Evolutionary conservation across 2,888 invertebrate genomes (phyloP), one percentile per base, ranked within the genome.

Genomic region (Lithophane socia): DNA sequence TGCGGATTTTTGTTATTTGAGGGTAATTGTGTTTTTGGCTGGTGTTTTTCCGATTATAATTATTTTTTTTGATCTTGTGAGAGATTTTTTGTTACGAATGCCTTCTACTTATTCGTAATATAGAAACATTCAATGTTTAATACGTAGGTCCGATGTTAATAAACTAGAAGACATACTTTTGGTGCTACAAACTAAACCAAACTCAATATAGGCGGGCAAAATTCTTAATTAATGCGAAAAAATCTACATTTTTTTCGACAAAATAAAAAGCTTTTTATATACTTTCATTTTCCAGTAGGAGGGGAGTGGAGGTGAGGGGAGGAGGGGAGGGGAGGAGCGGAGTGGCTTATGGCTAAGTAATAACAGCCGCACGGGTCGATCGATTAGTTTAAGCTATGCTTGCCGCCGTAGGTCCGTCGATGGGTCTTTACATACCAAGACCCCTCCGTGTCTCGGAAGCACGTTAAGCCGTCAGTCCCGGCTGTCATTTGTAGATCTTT

Each of bases 1-100:
- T 69, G 71, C 76, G 37, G 13, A 16, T 75, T 82, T 49, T 68
- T 18, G 12, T 44, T 18, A 54, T 66, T 56, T 47, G 12, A 13
- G 18, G 13, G 13, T 21, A 9, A 16, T 12, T 37, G 44, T 58
- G 52, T 60, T 82, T 81, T 75, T 47, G 1, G 13, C 18, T 60
- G 13, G 1, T 37, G 2, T 2, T 16, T 44, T 73, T 24, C 18
- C 18, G 24, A 65, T 75, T 58, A 60, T 65, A 75, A 75, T 81
- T 65, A 0, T 60, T 8, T 29, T 13, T 13, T 54, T 24, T 47
- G 21, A 42, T 21, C 7, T 13, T 24, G 44, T 44, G 9, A 8
- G 1, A 69, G 24, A 37, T 24, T 66, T 24, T 4, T 65, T 65
- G 5, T 4, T 24, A 58, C 13, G 7, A 58, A 24, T 2, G 2